Percentiles rank a stretch among this genome's conserved stretches.
Conservation (phyloP, 1,140 invertebrate genomes). For the Magallana gigas region DNA sequence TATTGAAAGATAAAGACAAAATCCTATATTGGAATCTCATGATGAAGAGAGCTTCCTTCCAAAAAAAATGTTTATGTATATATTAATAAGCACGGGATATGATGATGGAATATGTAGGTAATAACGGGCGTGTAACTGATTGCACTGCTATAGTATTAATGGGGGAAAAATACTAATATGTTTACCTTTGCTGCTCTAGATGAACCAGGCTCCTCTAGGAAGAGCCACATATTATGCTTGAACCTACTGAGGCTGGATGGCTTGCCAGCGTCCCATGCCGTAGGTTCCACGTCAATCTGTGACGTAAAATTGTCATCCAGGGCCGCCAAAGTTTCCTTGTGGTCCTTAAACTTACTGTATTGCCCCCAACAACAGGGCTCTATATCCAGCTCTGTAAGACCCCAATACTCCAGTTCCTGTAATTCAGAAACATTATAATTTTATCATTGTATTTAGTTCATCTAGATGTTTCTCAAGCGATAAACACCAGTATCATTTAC, state of each 20-base stretch:
- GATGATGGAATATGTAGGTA: no score
- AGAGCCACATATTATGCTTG: slow-evolving; percentile 73
- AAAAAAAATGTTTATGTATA: no score
- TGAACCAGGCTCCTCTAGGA: slow-evolving; percentile 75
- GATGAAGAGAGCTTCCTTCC: no score
- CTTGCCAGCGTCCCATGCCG: slow-evolving; percentile 63
- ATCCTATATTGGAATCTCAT: no score
- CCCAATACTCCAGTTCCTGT: slow-evolving; percentile 78
- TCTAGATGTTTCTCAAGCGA: no score
- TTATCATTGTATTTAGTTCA: no score
- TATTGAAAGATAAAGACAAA: no score
- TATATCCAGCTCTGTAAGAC: slow-evolving; percentile 75
- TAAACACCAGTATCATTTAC: no score
- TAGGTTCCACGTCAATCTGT: slow-evolving; percentile 59
- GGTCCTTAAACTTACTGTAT: slow-evolving; percentile 76
- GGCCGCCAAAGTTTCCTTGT: slow-evolving; percentile 74
- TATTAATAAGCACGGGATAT: no score
- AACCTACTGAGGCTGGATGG: slow-evolving; percentile 65
- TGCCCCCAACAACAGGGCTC: slow-evolving; percentile 79
- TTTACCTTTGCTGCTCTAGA: slow-evolving; percentile 74
- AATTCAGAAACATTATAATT: slow-evolving; percentile 21
- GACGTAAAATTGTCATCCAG: slow-evolving; percentile 77
- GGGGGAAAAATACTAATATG: no score
- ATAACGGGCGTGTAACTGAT: no score
- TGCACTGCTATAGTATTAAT: no score